Conservation (phyloP, 1,140 invertebrate genomes). For the Potamilus streckersoni region DNA sequence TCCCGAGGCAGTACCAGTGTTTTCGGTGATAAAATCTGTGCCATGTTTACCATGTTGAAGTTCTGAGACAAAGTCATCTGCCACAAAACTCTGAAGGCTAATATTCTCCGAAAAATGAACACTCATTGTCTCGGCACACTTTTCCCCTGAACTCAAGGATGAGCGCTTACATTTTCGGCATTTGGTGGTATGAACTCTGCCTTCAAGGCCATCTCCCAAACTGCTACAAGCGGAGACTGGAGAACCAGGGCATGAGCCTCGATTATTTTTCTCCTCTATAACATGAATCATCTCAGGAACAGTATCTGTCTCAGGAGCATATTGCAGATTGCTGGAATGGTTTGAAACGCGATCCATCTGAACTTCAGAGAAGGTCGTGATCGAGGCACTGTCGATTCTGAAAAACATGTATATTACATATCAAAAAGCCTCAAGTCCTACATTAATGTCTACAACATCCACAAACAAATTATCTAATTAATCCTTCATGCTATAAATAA, state of each 20-base stretch:
- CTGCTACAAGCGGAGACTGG: constrained; percentile 46
- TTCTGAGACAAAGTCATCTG: constrained; percentile 35
- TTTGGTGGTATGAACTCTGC: constrained; percentile 20
- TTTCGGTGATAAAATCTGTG: constrained; percentile 30
- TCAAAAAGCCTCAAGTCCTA: not conserved
- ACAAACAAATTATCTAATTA: too few relatives aligned
- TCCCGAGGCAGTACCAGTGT: constrained; percentile 34
- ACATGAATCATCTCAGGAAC: constrained; percentile 11
- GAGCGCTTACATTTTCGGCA: constrained; percentile 31
- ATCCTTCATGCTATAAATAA: too few relatives aligned
- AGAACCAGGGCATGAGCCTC: constrained; percentile 45
- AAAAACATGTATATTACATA: not conserved
- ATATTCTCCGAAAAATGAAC: constrained; percentile 46
- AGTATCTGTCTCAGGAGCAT: constrained; percentile 28
- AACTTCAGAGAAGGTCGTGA: not conserved
- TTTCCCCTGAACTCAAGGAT: constrained; percentile 20
- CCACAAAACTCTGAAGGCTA: constrained; percentile 44
- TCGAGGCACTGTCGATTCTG: constrained; percentile 17
- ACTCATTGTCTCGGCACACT: constrained; percentile 37
- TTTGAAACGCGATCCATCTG: not conserved
- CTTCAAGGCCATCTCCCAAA: constrained; percentile 32
- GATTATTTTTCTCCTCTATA: constrained; percentile 29
- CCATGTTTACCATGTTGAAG: constrained; percentile 28
- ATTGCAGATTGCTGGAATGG: constrained; percentile 27
- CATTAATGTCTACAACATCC: too few relatives aligned